phyloP scores from a whole-genome alignment of 2,113 vertebrate genomes.

The Phyllostomus hastatus region DNA sequence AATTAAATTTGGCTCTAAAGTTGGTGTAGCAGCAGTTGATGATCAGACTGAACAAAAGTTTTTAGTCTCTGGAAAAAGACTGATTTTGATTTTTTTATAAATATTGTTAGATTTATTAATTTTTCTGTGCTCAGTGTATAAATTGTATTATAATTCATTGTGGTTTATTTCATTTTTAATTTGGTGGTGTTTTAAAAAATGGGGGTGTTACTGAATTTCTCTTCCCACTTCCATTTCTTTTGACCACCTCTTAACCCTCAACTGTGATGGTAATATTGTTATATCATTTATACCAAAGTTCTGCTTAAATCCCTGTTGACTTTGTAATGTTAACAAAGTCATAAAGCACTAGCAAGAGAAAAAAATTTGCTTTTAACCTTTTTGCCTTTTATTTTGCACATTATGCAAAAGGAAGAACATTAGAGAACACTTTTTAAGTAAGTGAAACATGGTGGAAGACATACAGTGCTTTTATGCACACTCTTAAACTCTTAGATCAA shows the following conservation, averaged over 20 bases:
- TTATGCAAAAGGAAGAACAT: slow-evolving; percentile 85
- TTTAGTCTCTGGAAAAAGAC: slow-evolving; percentile 83
- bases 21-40: slow-evolving; percentile 79
- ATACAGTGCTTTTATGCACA: slow-evolving; percentile 83
- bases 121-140: slow-evolving; percentile 84
- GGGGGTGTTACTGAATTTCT: slow-evolving; percentile 81
- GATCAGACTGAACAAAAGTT: slow-evolving; percentile 85
- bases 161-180: slow-evolving; percentile 84
- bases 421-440: slow-evolving; percentile 76
- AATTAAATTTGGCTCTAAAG: slow-evolving; percentile 84
- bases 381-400: slow-evolving; percentile 97
- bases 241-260: slow-evolving; percentile 68
- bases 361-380: slow-evolving; percentile 85
- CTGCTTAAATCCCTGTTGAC: slow-evolving; percentile 85
- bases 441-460: slow-evolving; percentile 79
- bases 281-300: slow-evolving; percentile 92
- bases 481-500: slow-evolving; percentile 78
- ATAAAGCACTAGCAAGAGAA: slow-evolving; percentile 87
- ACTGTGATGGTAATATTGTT: slow-evolving; percentile 80
- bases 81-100: slow-evolving; percentile 81
- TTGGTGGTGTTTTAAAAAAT: slow-evolving; percentile 81
- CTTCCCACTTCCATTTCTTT: slow-evolving; percentile 69
- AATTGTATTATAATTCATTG: slow-evolving; percentile 84
- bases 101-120: slow-evolving; percentile 82
- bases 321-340: slow-evolving; percentile 80